Evolutionary conservation across 2,888 invertebrate species (phyloP).

Genomic region (Cabera pusaria): DNA sequence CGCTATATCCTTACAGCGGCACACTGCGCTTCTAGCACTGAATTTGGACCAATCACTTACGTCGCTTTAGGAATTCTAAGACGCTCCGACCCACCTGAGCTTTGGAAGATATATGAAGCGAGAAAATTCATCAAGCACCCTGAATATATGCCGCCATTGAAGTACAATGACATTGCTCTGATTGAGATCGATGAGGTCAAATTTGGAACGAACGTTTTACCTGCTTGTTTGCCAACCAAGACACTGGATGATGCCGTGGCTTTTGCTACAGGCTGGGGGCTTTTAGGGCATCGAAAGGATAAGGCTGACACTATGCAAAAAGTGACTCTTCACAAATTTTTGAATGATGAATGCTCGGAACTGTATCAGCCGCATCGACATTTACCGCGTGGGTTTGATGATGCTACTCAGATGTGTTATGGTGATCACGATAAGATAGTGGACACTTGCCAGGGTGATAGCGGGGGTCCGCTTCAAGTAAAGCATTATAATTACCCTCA

Average conservation of each 20-base stretch:
- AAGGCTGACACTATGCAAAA: conserved; percentile 8
- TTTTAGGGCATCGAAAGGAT: not conserved
- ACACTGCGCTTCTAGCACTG: conserved; percentile 37
- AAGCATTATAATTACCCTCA: not conserved
- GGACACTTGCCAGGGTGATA: conserved; percentile 29
- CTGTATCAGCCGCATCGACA: conserved; percentile 23
- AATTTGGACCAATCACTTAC: not conserved
- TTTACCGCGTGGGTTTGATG: conserved; percentile 20
- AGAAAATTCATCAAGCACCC: conserved; percentile 24
- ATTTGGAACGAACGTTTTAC: conserved; percentile 3
- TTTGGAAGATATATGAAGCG: conserved; percentile 19
- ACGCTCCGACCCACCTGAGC: conserved; percentile 29
- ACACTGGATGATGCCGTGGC: not conserved
- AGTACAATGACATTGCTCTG: conserved; percentile 45
- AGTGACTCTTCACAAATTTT: conserved; percentile 3
- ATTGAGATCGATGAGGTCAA: conserved; percentile 11
- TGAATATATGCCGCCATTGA: conserved; percentile 33
- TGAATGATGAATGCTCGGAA: conserved; percentile 7
- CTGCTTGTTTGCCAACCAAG: conserved; percentile 1
- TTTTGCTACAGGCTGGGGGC: conserved; percentile 8
- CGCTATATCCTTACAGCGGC: conserved; percentile 43
- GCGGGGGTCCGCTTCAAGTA: conserved; percentile 14
- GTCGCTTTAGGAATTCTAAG: conserved; percentile 23
- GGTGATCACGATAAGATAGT: conserved; percentile 8
- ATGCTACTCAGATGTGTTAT: conserved; percentile 28